These are phyloP conservation scores for Poecilia velifera DNA, from an alignment of 2,797 vertebrate species.

Conservation along the genomic window DNA sequence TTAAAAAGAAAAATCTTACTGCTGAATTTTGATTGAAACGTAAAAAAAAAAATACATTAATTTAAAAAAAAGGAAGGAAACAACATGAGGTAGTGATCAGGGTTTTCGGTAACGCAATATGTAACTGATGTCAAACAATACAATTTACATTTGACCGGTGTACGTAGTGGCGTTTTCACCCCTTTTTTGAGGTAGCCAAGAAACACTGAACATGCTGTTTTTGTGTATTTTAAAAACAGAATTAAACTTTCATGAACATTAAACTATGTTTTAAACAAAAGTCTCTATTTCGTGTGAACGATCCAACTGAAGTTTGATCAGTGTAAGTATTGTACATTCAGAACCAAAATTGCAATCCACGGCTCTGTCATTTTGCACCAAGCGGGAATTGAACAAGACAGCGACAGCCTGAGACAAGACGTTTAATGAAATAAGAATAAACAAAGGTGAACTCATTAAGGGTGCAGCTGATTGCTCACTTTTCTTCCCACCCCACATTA, in stretches of 20 bases:
- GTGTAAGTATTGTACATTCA: background rate
- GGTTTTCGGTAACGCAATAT: background rate
- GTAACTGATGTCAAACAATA: background rate
- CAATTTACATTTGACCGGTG: background rate
- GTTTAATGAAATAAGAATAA: background rate
- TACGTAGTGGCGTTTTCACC: background rate
- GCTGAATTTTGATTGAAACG: constrained; percentile 6
- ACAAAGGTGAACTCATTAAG: too few relatives aligned
- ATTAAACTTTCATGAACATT: background rate
- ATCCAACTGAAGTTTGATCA: background rate
- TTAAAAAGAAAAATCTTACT: constrained; percentile 8
- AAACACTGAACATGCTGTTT: background rate
- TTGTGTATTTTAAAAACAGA: background rate
- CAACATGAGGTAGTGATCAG: constrained; percentile 49
- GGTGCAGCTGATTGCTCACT: background rate
- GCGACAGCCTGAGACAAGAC: background rate
- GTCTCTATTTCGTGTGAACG: background rate
- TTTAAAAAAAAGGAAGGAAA: constrained; percentile 6
- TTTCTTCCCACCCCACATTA: background rate
- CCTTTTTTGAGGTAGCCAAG: background rate
- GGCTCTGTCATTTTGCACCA: background rate
- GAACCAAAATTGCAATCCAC: background rate
- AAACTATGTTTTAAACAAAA: background rate
- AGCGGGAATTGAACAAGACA: background rate
- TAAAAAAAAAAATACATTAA: background rate